phyloP scores from a whole-genome alignment of 2,113 vertebrate genomes.

The Pteropus alecto region DNA sequence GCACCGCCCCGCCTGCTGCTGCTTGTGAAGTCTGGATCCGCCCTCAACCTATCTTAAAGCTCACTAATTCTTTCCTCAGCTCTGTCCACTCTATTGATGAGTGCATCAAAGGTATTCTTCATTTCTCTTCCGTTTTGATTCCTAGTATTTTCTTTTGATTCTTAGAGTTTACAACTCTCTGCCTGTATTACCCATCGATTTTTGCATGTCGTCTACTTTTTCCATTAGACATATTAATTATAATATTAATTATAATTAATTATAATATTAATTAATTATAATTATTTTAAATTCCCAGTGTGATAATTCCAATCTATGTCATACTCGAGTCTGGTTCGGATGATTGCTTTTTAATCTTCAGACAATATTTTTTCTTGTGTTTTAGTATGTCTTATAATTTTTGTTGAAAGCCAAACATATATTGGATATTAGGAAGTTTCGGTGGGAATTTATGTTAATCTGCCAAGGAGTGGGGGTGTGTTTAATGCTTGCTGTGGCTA shows the following conservation, averaged over 20 bases:
- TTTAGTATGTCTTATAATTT: background rate
- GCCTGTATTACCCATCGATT: background rate
- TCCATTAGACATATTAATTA: background rate
- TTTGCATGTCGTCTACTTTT: background rate
- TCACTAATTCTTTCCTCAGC: background rate
- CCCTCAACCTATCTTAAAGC: background rate
- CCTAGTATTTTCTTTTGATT: background rate
- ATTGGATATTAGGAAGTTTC: background rate
- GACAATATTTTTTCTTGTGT: background rate
- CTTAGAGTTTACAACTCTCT: background rate
- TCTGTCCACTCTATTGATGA: background rate
- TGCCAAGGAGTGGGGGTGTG: background rate
- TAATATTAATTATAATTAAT: background rate
- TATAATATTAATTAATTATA: background rate
- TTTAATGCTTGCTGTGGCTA: background rate
- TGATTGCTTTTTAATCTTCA: background rate
- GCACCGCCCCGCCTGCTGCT: too few relatives aligned
- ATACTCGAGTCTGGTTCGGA: background rate
- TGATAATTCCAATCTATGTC: background rate
- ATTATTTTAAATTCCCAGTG: background rate
- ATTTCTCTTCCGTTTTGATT: background rate
- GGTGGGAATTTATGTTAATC: background rate
- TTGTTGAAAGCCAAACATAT: background rate
- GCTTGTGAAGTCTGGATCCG: too few relatives aligned
- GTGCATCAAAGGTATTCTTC: background rate